Conservation (phyloP, 2,113 vertebrate species). For the Crotophaga sulcirostris region DNA sequence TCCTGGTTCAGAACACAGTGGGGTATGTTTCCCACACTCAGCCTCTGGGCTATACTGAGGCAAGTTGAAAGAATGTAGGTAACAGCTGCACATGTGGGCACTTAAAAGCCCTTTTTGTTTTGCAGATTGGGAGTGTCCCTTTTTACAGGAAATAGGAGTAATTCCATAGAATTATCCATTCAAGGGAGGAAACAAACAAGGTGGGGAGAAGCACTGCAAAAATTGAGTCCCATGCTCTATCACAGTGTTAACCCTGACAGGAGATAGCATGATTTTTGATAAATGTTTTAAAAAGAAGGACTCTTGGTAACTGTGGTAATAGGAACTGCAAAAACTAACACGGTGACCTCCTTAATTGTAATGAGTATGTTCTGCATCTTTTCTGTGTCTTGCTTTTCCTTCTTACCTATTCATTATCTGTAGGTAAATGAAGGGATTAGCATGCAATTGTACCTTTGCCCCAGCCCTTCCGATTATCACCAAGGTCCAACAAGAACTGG, state of each 20-base stretch:
- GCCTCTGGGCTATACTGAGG: not conserved
- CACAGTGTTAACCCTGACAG: not conserved
- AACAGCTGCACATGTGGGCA: not conserved
- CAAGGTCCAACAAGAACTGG: not conserved
- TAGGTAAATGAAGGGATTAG: slow-evolving; percentile 46
- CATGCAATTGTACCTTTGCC: slow-evolving; percentile 38
- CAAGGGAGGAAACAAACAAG: not conserved
- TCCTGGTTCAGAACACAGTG: not conserved
- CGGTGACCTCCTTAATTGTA: not conserved
- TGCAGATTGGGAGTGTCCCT: not conserved
- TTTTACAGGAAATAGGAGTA: slow-evolving; percentile 7
- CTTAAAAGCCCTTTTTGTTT: not conserved
- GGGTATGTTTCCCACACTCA: not conserved
- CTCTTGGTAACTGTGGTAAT: not conserved
- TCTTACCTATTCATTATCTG: slow-evolving; percentile 49
- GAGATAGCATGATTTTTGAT: not conserved
- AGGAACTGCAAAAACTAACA: not conserved
- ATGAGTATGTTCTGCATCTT: slow-evolving; percentile 29
- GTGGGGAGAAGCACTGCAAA: not conserved
- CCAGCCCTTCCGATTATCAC: slow-evolving; percentile 28
- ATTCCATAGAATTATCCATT: not conserved
- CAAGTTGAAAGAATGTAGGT: not conserved
- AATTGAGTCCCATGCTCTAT: not conserved
- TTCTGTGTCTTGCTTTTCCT: slow-evolving; percentile 21
- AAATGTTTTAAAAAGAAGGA: not conserved